Base-by-base conservation (phyloP, 2,888 invertebrate species). In the Drosophila paramelanica region DNA sequence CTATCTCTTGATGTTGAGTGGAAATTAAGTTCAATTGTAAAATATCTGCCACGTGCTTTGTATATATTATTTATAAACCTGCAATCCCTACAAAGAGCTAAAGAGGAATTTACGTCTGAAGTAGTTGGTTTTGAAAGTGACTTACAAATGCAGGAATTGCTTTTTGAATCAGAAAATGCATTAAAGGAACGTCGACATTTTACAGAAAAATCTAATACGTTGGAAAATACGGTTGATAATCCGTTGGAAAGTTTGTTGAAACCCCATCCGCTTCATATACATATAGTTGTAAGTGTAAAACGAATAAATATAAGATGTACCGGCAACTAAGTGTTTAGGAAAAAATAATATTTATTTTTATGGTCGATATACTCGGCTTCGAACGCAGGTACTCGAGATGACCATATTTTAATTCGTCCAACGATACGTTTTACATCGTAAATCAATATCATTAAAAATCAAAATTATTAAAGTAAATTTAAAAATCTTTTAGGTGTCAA, bases 61-160 rank as follows among this genome's bases (percentile, higher is more conserved):
- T 98, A 98, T 92, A 94, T 98, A 73, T 94, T 98, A 5, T 98
- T 96, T 93, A 96, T 97, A 57, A 97, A 98, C 93, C 94, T 96
- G 23, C 95, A 95, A 90, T 84, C 90, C 0, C 71, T 91, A 6
- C 71, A 87, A 59, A 78, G 77, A n/a, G 47, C 57, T 0, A 62
- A 59, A 25, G 52, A 52, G 5, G 67, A 73, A 0, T 64, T 68
- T 25, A 20, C 62, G 2, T 58, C 76, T 3, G 76, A 84, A 50
- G 67, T 84, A 6, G 56, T 88, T 14, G 84, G 84, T 0, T 88
- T 52, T 23, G 84, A 84, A 10, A 88, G 72, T 23, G 85, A 84
- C 17, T 62, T 50, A 3, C 88, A 88, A 64, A 85, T 84, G 69
- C 73, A 87, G 33, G 73, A 78, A 17, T 27, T 77, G 50, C 57